Conservation (phyloP, 2,888 invertebrate species). For the Hofmannophila pseudospretella region DNA sequence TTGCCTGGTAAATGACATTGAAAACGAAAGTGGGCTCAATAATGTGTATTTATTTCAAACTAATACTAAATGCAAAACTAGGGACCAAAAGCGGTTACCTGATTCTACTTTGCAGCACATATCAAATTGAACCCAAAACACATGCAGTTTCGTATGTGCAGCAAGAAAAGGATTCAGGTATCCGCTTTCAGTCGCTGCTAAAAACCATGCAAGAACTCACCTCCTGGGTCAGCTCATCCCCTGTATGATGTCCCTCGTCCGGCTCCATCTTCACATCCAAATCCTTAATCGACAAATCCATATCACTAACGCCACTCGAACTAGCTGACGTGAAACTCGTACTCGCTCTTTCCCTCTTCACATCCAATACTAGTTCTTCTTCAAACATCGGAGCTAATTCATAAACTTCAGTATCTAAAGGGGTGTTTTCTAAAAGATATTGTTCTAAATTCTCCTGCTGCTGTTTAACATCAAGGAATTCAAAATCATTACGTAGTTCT, state of each 20-base stretch:
- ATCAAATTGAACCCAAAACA: no score
- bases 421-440: constrained; percentile 64
- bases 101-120: no score
- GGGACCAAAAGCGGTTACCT: no score
- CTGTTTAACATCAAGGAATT: constrained; percentile 57
- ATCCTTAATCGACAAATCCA: constrained; percentile 52
- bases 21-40: no score
- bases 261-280: constrained; percentile 58
- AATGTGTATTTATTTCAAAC: no score
- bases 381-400: constrained; percentile 63
- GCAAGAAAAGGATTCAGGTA: no score
- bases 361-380: constrained; percentile 53
- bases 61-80: no score
- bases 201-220: constrained; percentile 38
- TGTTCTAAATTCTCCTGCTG: constrained; percentile 60
- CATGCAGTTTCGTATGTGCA: no score
- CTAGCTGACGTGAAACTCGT: constrained; percentile 71
- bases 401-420: constrained; percentile 55
- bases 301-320: constrained; percentile 71
- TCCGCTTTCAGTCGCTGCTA: no score
- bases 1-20: no score
- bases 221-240: constrained; percentile 73
- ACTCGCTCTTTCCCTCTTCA: constrained; percentile 70
- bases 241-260: constrained; percentile 67
- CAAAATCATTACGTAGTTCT: constrained; percentile 57